Evolutionary conservation across 2,113 vertebrate genomes (phyloP), one percentile per base, ranked within the genome.

Genomic region (Pachypanchax playfairii): DNA sequence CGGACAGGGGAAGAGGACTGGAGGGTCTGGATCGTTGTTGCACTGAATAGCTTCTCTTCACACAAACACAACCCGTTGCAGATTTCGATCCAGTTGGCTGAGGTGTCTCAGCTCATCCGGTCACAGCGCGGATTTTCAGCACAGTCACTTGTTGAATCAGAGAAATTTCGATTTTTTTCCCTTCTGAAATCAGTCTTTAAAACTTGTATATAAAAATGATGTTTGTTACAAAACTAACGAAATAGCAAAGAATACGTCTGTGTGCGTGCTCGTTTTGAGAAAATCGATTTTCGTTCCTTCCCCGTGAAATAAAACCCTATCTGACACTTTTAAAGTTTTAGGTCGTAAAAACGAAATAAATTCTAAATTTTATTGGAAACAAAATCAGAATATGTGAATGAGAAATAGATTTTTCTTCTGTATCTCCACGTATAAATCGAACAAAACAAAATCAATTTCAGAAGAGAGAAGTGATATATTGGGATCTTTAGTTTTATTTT

Each of bases 141-240:
- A 36, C 15, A 18, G 8, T 29, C 63, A 63, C 76, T 70, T 73
- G 62, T 80, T 76, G 65, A 70, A 48, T 74, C 10, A 18, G 51
- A 8, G 1, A 13, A 12, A 13, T n/a, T 29, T 35, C 8, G 11
- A 39, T 22, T 28, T 24, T 53, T 18, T 22, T 8, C 20, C 13
- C 42, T 3, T 28, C 21, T 36, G 22, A 24, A 29, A 15, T 31
- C 11, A 38, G 6, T n/a, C 39, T 33, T 48, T 3, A 18, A 11
- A 43, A 50, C 29, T 12, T 35, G 13, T 35, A 12, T 35, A 35
- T 35, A 35, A 29, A 10, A 17, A 9, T 50, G 61, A 14, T 38
- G 15, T 52, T 53, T 5, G 25, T 51, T 56, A 4, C 18, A n/a
- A 28, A 42, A 12, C 17, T n/a, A 65, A 22, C 18, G 8, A 48